Conservation (phyloP, 2,888 invertebrate genomes). For the Sphaerolaimus hirsutus region DNA sequence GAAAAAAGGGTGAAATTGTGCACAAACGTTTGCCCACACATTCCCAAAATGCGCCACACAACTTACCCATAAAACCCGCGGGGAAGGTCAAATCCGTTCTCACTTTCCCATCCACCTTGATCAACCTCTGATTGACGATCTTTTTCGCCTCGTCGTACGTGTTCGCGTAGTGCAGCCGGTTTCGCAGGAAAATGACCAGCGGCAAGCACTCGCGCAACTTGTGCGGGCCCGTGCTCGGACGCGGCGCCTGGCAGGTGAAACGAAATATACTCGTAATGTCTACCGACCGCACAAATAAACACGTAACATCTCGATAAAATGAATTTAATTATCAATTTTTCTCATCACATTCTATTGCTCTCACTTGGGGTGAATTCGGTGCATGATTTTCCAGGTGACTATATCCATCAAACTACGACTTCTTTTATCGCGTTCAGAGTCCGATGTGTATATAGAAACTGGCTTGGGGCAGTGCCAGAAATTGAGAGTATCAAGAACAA, state of each 20-base stretch:
- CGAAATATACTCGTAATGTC: no score
- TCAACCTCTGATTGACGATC: conserved; percentile 86
- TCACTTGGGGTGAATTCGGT: no score
- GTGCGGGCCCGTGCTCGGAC: conserved; percentile 91
- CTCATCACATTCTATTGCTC: no score
- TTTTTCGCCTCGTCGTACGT: conserved; percentile 87
- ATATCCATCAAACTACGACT: no score
- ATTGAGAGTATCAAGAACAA: no score
- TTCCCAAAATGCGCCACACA: neutral
- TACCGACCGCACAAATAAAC: no score
- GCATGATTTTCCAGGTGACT: no score
- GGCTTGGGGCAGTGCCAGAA: no score
- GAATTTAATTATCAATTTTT: no score
- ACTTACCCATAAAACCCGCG: conserved; percentile 92
- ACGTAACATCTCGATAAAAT: no score
- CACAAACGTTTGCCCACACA: neutral
- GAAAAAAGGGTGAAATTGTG: neutral
- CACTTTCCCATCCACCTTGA: conserved; percentile 90
- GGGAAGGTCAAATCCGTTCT: conserved; percentile 91
- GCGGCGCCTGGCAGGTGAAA: conserved; percentile 43
- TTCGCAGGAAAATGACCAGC: conserved; percentile 78
- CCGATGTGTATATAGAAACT: no score
- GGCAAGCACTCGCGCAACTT: conserved; percentile 88
- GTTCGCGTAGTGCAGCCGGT: conserved; percentile 87
- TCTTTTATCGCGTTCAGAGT: no score